These are phyloP conservation scores for Odocoileus hemionus DNA, from an alignment of 2,113 vertebrate genomes.

Conservation along the genomic window DNA sequence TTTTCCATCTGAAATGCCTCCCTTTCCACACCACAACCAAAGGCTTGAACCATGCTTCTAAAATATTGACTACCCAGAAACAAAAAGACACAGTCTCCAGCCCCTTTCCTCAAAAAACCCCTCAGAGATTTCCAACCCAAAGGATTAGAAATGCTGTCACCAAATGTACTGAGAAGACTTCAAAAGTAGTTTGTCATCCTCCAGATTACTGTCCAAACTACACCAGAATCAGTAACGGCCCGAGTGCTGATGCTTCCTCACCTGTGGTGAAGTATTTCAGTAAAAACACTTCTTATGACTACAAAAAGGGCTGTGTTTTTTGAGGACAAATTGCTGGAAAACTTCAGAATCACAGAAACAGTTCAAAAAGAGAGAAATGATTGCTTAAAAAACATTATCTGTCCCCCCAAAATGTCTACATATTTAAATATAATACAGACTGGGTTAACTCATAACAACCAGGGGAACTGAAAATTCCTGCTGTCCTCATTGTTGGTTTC, in stretches of 20 bases:
- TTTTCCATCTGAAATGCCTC: not conserved
- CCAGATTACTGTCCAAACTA: not conserved
- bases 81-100: not conserved
- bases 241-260: not conserved
- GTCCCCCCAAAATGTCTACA: not conserved
- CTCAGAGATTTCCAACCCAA: not conserved
- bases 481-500: conserved; percentile 58
- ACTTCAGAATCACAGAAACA: not conserved
- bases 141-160: not conserved
- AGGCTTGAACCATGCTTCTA: not conserved
- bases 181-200: not conserved
- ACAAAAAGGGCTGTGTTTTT: not conserved
- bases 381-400: not conserved
- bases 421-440: conserved; percentile 60
- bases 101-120: not conserved
- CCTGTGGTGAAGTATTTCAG: not conserved
- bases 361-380: conserved; percentile 9
- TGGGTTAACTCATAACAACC: not conserved
- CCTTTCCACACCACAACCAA: not conserved
- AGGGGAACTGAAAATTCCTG: conserved; percentile 70
- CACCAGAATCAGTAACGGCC: not conserved
- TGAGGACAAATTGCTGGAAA: not conserved
- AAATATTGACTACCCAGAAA: not conserved
- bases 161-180: not conserved
- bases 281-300: not conserved